A percentile compares a stretch with the other conserved stretches of the same genome.
Evolutionary conservation across 2,113 vertebrate genomes (phyloP).

Genomic region (Mesitornis unicolor): DNA sequence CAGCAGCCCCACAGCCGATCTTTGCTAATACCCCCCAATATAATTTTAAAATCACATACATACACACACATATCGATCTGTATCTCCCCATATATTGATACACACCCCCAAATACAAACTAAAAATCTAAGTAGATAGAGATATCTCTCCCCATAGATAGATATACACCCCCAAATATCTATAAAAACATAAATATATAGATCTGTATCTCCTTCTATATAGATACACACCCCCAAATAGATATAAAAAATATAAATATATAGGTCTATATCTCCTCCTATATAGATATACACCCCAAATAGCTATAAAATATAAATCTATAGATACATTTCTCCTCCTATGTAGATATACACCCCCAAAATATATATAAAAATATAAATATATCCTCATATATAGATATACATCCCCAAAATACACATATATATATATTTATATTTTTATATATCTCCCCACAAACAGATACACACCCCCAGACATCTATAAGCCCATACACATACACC

Average conservation of each 20-base stretch:
- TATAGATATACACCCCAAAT: background rate
- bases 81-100: background rate
- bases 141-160: background rate
- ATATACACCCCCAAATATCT: background rate
- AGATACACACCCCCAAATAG: background rate
- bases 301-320: background rate
- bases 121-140: too few relatives aligned
- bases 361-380: too few relatives aligned
- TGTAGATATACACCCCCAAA: background rate
- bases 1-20: background rate
- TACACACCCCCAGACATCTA: background rate
- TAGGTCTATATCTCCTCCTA: background rate
- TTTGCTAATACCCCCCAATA: background rate
- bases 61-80: background rate
- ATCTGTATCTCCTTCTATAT: too few relatives aligned
- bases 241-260: background rate
- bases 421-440: too few relatives aligned
- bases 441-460: too few relatives aligned
- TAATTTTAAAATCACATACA: too few relatives aligned
- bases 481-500: rapidly evolving
- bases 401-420: too few relatives aligned
- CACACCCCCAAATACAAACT: too few relatives aligned
- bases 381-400: too few relatives aligned
- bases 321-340: background rate
- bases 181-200: too few relatives aligned